Evolutionary conservation across 2,888 invertebrate genomes (phyloP).

Genomic region (Lasioglossum villosulum): DNA sequence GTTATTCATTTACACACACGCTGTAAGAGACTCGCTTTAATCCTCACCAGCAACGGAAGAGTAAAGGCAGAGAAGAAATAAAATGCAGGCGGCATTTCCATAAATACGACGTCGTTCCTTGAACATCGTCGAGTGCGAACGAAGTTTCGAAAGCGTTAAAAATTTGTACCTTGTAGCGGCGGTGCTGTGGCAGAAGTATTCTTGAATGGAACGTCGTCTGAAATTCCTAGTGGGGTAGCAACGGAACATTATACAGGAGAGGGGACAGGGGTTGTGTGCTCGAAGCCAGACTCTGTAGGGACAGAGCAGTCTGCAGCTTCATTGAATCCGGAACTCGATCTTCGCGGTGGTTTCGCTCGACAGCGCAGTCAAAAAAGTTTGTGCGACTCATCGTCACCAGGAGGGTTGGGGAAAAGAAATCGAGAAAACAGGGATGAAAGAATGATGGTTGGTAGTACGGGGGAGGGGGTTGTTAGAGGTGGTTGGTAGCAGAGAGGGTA

Average conservation of each 20-base stretch:
- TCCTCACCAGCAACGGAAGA: neutral
- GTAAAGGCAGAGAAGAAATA: neutral
- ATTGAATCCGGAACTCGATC: slow-evolving; percentile 29
- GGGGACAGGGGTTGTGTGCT: neutral
- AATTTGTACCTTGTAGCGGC: neutral
- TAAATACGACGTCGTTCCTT: neutral
- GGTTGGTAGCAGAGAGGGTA: no score
- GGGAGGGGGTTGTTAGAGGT: neutral
- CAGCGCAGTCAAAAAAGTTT: slow-evolving; percentile 26
- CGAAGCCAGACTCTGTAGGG: neutral
- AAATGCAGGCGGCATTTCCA: neutral
- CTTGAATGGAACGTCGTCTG: neutral
- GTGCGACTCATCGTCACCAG: neutral
- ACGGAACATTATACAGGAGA: neutral
- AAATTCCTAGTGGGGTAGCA: neutral
- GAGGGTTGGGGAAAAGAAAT: neutral
- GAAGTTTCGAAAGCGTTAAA: neutral
- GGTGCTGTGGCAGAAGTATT: neutral
- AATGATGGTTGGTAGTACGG: neutral
- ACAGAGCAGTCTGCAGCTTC: neutral
- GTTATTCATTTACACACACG: neutral
- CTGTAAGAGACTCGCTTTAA: neutral
- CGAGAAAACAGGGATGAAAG: neutral
- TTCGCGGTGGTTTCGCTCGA: slow-evolving; percentile 18
- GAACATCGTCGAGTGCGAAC: neutral